phyloP scores from a whole-genome alignment of 2,113 vertebrate species.

The Cyprinodon brontotheroides region DNA sequence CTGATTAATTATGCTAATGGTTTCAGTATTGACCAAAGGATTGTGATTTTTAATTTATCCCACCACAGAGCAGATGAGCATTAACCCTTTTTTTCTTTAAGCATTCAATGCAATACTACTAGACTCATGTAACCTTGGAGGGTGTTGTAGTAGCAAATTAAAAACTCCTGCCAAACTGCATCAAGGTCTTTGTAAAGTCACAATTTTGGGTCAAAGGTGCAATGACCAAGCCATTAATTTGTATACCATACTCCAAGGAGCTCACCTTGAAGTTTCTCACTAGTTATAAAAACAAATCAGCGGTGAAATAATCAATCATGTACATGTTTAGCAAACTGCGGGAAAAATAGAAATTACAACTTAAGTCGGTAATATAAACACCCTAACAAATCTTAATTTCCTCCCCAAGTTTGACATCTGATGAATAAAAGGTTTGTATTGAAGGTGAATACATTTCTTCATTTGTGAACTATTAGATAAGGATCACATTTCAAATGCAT shows the following conservation, averaged over 20 bases:
- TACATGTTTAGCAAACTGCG: not conserved
- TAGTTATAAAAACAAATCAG: not conserved
- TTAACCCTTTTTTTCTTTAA: no score
- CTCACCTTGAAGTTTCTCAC: not conserved
- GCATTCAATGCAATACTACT: not conserved
- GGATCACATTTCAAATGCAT: conserved; percentile 32
- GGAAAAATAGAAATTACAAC: no score
- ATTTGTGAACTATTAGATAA: no score
- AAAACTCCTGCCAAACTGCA: not conserved
- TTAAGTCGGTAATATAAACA: not conserved
- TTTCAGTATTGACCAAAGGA: no score
- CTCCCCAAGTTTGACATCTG: conserved; percentile 10
- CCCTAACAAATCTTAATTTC: conserved; percentile 11
- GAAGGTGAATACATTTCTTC: no score
- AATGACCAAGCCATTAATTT: not conserved
- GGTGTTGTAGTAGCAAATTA: not conserved
- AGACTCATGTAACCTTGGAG: not conserved
- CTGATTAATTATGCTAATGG: no score
- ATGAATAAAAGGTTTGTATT: no score
- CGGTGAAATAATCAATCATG: not conserved
- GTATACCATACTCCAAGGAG: not conserved
- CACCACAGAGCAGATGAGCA: no score
- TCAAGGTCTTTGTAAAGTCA: not conserved
- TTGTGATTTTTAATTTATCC: no score
- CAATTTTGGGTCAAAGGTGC: not conserved